Percentiles rank a stretch among this genome's conserved stretches.
phyloP scores from a whole-genome alignment of 1,140 invertebrate genomes.

The Himalopsyche phryganea region DNA sequence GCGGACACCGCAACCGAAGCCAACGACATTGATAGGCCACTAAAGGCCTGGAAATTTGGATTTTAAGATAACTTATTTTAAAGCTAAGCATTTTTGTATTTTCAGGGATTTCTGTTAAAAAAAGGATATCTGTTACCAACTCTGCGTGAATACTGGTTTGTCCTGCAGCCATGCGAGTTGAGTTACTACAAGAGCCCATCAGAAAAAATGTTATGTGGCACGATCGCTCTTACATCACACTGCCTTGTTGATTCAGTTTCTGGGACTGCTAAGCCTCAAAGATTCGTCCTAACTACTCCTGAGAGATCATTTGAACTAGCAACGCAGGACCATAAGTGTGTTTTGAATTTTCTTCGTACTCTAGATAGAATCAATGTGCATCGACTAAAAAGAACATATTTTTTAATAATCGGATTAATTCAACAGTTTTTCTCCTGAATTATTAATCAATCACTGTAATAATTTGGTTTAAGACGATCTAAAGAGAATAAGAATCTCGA shows the following conservation, averaged over 20 bases:
- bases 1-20: too few species aligned
- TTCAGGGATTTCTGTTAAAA: constrained; percentile 66
- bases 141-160: constrained; percentile 77
- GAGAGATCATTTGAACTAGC: constrained; percentile 67
- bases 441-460: too few species aligned
- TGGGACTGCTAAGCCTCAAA: constrained; percentile 53
- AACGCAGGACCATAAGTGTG: constrained; percentile 63
- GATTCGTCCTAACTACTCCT: constrained; percentile 58
- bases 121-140: constrained; percentile 71
- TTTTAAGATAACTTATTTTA: too few species aligned
- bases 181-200: constrained; percentile 70
- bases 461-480: too few species aligned
- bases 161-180: constrained; percentile 69
- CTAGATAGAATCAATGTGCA: too few species aligned
- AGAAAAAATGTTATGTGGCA: constrained; percentile 68
- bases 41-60: too few species aligned
- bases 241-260: constrained; percentile 62
- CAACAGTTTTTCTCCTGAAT: background rate
- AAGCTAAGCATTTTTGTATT: too few species aligned
- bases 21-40: too few species aligned
- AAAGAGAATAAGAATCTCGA: too few species aligned
- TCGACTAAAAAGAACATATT: too few species aligned
- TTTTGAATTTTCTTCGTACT: too few species aligned
- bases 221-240: constrained; percentile 61
- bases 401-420: too few species aligned